Base-by-base conservation (phyloP, 2,888 invertebrate genomes). In the Germaria angustata region DNA sequence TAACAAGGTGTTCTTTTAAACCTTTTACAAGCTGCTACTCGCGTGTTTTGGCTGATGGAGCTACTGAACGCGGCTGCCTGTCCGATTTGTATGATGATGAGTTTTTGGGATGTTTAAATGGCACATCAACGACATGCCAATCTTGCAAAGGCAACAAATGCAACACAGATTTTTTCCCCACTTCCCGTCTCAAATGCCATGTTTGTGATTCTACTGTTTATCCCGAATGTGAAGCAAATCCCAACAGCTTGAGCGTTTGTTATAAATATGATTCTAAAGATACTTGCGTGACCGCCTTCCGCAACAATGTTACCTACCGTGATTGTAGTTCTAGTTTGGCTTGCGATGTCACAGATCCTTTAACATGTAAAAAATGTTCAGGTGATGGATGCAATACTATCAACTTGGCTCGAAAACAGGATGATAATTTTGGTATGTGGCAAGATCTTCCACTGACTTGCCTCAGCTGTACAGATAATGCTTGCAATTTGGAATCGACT, bases 371-470 rank as follows among this genome's bases (percentile, higher is more conserved):
- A 2, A 53, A 85, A 53, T 90, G 90, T 71, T 34, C 57, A 0
- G 86, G 84, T 1, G 65, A 87, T 28, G 89, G 87, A 22, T 90
- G 90, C 72, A 90, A 90, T 34, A 84, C 84, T 2, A 65, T 86
- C 2, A 87, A 90, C 22, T 69, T 90, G 69, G 84, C 81, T 0
- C 63, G 22, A 2, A 80, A 61, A 5, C 71, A 84, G 2, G 90
- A 90, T 41, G 87, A 89, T 34, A 90, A 89, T 22, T 86, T 81
- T 17, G 90, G 91, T 68, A 89, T 87, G 83, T 90, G 90, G 90
- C 90, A 90, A 81, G 90, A 90, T 81, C 86, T 91, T 11, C 90
- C 90, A 0, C 76, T 90, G 20, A 84, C 72, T 41, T 90, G 90
- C 71, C 85, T 83, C 0, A 86, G 78, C 17, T 90, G 90, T 75